phyloP scores from a whole-genome alignment of 92 coral and sea anemone genomes.

The Isaurus tuberculatus region DNA sequence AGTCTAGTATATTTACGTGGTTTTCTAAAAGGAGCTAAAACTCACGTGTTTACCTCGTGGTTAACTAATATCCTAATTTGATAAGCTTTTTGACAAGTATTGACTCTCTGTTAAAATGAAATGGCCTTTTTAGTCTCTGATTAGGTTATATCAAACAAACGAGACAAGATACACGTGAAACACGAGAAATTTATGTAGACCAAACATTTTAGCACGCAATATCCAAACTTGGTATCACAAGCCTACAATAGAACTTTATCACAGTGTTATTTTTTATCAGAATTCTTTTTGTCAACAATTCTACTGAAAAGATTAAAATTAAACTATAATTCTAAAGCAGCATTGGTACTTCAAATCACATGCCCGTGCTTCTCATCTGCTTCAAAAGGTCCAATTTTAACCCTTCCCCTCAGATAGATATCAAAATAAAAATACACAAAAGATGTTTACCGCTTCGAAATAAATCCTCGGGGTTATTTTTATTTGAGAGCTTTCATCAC shows the following conservation, averaged over 20 bases:
- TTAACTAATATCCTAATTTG: slow-evolving; percentile 17
- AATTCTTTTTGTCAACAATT: neutral
- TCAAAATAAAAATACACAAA: neutral
- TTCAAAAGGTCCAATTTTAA: neutral
- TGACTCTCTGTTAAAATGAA: neutral
- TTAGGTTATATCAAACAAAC: neutral
- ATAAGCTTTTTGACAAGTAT: slow-evolving; percentile 18
- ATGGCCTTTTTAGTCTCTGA: neutral
- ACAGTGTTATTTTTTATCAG: neutral
- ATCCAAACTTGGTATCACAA: neutral
- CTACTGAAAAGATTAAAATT: too few species aligned
- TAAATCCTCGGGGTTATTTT: too few species aligned
- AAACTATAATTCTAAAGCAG: neutral
- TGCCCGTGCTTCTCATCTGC: too few species aligned
- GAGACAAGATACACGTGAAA: neutral
- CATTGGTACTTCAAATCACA: neutral
- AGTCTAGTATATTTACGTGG: neutral
- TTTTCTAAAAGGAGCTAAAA: neutral
- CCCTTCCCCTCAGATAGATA: neutral
- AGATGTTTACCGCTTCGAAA: too few species aligned
- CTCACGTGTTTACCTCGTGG: neutral
- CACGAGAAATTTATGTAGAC: neutral
- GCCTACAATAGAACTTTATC: neutral
- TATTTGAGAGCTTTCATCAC: too few species aligned
- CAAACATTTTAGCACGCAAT: neutral